Conservation (phyloP, 92 coral and sea anemone species). For the Actinostola sp. region DNA sequence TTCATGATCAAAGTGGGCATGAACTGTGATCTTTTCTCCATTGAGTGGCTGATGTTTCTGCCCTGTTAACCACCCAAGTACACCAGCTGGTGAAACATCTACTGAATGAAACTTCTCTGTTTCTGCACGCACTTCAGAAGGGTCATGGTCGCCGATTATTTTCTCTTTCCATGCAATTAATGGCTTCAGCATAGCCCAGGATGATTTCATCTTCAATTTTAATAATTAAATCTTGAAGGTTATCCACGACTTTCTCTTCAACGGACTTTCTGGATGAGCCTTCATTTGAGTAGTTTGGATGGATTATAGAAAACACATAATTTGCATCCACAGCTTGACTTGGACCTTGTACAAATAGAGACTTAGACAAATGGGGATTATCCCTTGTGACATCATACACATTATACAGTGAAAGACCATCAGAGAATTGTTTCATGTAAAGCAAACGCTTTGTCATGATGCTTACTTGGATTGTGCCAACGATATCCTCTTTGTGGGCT, state of each 20-base stretch:
- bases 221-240: slow-evolving; percentile 63
- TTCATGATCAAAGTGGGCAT: slow-evolving; percentile 62
- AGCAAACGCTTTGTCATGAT: slow-evolving; percentile 47
- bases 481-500: slow-evolving; percentile 39
- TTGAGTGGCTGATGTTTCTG: slow-evolving; percentile 72
- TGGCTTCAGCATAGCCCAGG: slow-evolving; percentile 45
- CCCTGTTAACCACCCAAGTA: slow-evolving; percentile 82
- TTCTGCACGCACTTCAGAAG: slow-evolving; percentile 5
- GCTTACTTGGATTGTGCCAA: slow-evolving; percentile 44
- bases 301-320: slow-evolving; percentile 68
- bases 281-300: slow-evolving; percentile 46
- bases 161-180: slow-evolving; percentile 41
- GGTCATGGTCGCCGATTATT: slow-evolving; percentile 18
- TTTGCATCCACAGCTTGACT: slow-evolving; percentile 65
- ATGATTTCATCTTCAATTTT: slow-evolving; percentile 53
- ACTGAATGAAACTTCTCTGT: slow-evolving; percentile 13
- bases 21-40: slow-evolving; percentile 56
- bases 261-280: slow-evolving; percentile 42
- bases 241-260: slow-evolving; percentile 59
- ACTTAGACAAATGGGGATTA: slow-evolving; percentile 47
- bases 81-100: slow-evolving; percentile 59
- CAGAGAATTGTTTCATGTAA: slow-evolving; percentile 29
- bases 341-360: slow-evolving; percentile 43
- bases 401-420: slow-evolving; percentile 32
- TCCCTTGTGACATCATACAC: slow-evolving; percentile 24